Conservation (phyloP, 2,113 vertebrate species). For the Brachirus orientalis region DNA sequence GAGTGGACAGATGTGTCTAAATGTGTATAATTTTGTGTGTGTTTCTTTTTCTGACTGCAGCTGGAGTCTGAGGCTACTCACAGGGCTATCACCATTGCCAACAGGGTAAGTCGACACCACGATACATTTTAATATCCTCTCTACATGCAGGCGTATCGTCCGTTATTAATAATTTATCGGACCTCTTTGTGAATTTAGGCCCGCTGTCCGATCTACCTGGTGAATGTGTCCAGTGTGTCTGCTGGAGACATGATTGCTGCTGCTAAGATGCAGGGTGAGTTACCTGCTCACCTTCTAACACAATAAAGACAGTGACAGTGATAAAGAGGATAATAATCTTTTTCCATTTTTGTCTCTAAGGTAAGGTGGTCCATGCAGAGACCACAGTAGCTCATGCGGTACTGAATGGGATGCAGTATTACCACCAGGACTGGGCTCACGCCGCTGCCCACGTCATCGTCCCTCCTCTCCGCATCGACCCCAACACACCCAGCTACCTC, state of each 20-base stretch:
- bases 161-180: background rate
- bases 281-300: background rate
- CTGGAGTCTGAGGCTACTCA: slow-evolving; percentile 96
- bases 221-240: slow-evolving; percentile 94
- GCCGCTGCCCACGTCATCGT: slow-evolving; percentile 92
- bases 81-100: slow-evolving; percentile 93
- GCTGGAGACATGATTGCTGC: slow-evolving; percentile 92
- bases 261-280: slow-evolving; percentile 95
- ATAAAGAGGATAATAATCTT: background rate
- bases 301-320: background rate
- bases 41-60: slow-evolving; percentile 79
- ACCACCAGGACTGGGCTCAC: slow-evolving; percentile 97
- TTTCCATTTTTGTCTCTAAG: slow-evolving; percentile 63
- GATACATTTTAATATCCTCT: background rate
- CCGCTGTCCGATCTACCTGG: slow-evolving; percentile 93
- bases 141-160: background rate
- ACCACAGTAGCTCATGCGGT: slow-evolving; percentile 93
- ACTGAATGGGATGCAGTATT: slow-evolving; percentile 94
- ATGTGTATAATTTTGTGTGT: background rate
- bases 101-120: slow-evolving; percentile 85
- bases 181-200: slow-evolving; percentile 78
- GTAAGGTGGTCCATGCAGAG: slow-evolving; percentile 93
- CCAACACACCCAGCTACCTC: slow-evolving; percentile 95
- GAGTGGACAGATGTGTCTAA: too few species aligned
- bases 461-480: slow-evolving; percentile 93